phyloP scores from a whole-genome alignment of 2,888 invertebrate species.

The Platypus cylindrus region DNA sequence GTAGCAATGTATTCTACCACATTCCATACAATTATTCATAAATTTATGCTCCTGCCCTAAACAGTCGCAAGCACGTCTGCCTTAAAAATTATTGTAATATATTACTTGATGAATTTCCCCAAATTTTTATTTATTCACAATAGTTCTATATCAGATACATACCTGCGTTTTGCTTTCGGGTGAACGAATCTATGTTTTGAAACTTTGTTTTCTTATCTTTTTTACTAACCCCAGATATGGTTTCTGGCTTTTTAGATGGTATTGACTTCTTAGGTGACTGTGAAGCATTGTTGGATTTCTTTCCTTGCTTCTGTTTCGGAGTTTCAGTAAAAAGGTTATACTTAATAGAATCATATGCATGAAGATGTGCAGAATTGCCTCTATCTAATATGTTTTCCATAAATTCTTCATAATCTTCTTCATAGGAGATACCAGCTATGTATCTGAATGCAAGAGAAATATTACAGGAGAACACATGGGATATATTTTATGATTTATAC shows the following conservation, averaged over 20 bases:
- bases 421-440: conserved; percentile 56
- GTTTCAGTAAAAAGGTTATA: conserved; percentile 27
- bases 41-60: conserved; percentile 82
- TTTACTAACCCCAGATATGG: background rate
- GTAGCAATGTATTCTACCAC: conserved; percentile 88
- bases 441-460: conserved; percentile 44
- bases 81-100: conserved; percentile 41
- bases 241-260: conserved; percentile 4
- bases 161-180: background rate
- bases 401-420: conserved; percentile 63
- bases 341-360: conserved; percentile 41
- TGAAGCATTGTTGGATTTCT: background rate
- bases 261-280: background rate
- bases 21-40: conserved; percentile 84
- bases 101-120: too few species aligned
- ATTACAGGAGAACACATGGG: conserved; percentile 1
- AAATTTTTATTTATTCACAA: conserved; percentile 23
- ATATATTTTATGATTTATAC: conserved; percentile 6
- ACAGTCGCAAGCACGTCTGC: conserved; percentile 81
- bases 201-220: conserved; percentile 2
- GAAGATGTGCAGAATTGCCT: conserved; percentile 50
- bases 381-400: conserved; percentile 61
- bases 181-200: background rate
- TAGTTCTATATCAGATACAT: background rate
- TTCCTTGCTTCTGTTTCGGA: conserved; percentile 11